A percentile compares a stretch with the other conserved stretches of the same genome.
These are phyloP conservation scores for Luperina testacea DNA, from an alignment of 2,888 invertebrate genomes.

Conservation along the genomic window DNA sequence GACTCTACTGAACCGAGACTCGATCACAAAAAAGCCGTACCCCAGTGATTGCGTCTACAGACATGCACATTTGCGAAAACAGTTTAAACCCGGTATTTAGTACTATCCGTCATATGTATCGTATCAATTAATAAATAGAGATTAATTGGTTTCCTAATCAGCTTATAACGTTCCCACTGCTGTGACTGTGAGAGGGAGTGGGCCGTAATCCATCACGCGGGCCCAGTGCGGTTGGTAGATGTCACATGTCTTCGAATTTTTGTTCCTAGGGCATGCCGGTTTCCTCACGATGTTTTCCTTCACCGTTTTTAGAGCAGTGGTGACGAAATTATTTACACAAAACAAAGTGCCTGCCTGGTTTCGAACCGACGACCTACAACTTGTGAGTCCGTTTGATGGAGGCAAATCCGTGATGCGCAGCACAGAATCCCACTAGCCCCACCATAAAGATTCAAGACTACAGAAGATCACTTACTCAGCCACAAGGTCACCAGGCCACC, in stretches of 20 bases:
- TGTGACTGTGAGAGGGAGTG: not conserved
- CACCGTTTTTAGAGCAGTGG: no score
- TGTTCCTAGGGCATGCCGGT: no score
- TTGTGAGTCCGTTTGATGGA: not conserved
- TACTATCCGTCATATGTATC: not conserved
- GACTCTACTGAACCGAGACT: not conserved
- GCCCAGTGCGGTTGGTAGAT: not conserved
- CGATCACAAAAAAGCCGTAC: not conserved
- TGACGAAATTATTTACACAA: not conserved
- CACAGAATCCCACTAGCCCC: not conserved
- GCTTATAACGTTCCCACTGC: not conserved
- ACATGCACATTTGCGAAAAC: not conserved
- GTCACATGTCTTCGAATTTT: not conserved
- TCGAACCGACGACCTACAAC: not conserved
- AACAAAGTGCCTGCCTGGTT: no score
- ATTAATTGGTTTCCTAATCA: not conserved
- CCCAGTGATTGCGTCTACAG: not conserved
- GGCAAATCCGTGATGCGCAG: not conserved
- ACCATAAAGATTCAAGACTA: conserved; percentile 10
- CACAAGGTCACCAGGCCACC: conserved; percentile 34
- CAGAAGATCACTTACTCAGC: conserved; percentile 15
- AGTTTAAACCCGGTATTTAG: not conserved
- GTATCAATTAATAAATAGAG: not conserved
- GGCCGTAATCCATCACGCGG: not conserved
- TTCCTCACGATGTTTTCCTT: no score